Base-by-base conservation (phyloP, 2,113 vertebrate species). In the Cavia aperea region DNA sequence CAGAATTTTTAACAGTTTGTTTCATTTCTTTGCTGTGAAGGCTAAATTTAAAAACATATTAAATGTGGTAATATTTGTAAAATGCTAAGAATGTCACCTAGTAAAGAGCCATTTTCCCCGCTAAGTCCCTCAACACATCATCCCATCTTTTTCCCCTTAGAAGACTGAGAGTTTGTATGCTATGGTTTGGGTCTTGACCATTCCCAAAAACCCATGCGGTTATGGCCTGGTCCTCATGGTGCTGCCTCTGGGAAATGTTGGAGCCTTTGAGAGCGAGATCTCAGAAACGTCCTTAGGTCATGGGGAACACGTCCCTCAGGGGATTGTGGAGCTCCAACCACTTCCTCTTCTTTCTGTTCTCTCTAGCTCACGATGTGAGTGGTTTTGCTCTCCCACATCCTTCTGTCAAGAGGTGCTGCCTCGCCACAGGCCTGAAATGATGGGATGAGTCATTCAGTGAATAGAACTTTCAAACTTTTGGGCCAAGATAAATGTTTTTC, bases 51-150 rank as follows among this genome's bases (percentile, higher is more conserved):
- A 82, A 91, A 78, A 33, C 1, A 39, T 49, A 70, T 63, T 88
- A 77, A 81, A 86, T 62, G 39, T 78, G 39, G 23, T 78, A 26
- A 39, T 89, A 75, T 70, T 95, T 89, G 7, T 68, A 86, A 95
- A 83, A 81, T 77, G 29, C 68, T 78, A 88, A 29, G 31, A 29
- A 63, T 62, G 33, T 73, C 24, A 88, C n/a, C 4, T 79, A 79
- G n/a, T n/a, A 77, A 54, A 83, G n/a, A 43, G 33, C 39, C 73
- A 23, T 72, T 18, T 56, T 60, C 81, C 29, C 23, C 6, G 31
- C 36, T 7, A 58, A 63, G 23, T 87, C 39, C 7, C 13, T 49
- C 14, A 33, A 62, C 7, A 70, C n/a, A 51, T 49, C 8, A 11
- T 12, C 43, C 51, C 12, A 56, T 90, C 6, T 85, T 89, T 92